Conservation (phyloP, 2,797 vertebrate species). For the Podargus strigoides region DNA sequence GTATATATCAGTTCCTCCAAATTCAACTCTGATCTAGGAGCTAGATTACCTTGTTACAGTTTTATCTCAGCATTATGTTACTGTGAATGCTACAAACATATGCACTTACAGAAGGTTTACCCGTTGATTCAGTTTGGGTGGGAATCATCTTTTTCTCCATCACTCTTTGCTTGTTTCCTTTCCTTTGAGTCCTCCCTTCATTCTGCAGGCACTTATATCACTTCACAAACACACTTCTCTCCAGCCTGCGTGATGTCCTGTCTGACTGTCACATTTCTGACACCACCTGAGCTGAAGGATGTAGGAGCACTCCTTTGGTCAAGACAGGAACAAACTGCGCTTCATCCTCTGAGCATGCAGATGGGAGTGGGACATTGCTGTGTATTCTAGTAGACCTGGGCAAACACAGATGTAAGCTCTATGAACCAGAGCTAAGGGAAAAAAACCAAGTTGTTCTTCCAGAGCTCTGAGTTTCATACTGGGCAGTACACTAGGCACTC, state of each 20-base stretch:
- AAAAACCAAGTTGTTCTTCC: background rate
- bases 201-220: background rate
- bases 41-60: background rate
- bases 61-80: background rate
- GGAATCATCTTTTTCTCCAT: background rate
- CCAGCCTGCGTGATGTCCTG: background rate
- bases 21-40: background rate
- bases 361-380: background rate
- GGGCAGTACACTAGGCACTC: background rate
- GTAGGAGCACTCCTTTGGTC: background rate
- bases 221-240: background rate
- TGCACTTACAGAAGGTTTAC: background rate
- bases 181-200: background rate
- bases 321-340: background rate
- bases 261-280: background rate
- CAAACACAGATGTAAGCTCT: background rate
- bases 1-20: background rate
- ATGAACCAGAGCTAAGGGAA: background rate
- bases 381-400: background rate
- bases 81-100: background rate
- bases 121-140: background rate
- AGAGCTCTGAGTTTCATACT: background rate
- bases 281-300: background rate
- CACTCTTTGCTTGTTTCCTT: background rate
- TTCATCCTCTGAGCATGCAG: background rate